Base-by-base conservation (phyloP, 1,140 invertebrate genomes). In the Halyomorpha halys region DNA sequence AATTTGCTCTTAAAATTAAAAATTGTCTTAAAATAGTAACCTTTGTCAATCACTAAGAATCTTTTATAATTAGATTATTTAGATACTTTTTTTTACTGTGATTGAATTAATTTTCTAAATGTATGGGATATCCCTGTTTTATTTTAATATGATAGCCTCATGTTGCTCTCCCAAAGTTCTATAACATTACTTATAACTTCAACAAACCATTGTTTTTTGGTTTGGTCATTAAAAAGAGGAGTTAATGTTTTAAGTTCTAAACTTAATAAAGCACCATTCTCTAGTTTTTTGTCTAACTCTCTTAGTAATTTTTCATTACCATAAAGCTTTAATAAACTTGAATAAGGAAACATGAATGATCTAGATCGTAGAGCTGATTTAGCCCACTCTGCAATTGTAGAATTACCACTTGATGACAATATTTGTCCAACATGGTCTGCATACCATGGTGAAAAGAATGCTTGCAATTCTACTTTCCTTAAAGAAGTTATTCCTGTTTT, bases 131-230 rank as follows among this genome's bases (percentile, higher is more conserved):
- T 13, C 13, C 34, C 34, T 11, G 11, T 39, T 11, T 39, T 8
- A 1, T 11, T 39, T 39, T 39, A 39, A 39, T 39, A 39, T 39
- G 6, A 11, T 13, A 39, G 5, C 34, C 5, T 39, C 59, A 60
- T 44, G 39, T 91, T 92, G 67, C 85, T 83, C 75, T 91, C 89
- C 87, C 89, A 91, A 45, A 91, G 76, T 77, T 90, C 89, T 71
- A 90, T 81, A 76, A 88, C 86, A 78, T 92, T 91, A 74, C 90
- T 87, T 70, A 92, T 81, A 45, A 90, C 86, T 77, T 91, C 87
- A 63, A 86, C 81, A 75, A 90, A 91, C 87, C 87, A 91, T 68
- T 83, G 78, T 70, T 81, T 79, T 71, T 87, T 85, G 9, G 80
- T 74, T 3, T 75, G 76, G 66, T 91, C 83, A 65, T 85, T 85